Evolutionary conservation across 37 sponge, comb jelly and placozoan genomes (phyloP).

Genomic region (Cladorhizidae sp.): DNA sequence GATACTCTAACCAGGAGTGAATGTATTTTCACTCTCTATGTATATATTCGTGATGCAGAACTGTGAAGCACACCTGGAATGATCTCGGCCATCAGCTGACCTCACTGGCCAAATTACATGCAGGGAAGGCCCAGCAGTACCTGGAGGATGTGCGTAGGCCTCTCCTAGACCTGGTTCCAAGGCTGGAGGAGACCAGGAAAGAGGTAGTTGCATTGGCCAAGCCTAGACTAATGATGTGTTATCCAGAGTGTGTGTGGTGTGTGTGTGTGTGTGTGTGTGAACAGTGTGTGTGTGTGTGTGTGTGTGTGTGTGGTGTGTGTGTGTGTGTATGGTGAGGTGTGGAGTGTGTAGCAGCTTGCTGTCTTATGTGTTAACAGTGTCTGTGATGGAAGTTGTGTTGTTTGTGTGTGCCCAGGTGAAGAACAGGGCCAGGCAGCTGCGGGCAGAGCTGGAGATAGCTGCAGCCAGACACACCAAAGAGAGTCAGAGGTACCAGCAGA

Average conservation of each 20-base stretch:
- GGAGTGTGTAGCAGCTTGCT: not conserved
- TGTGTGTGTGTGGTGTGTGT: too few relatives aligned
- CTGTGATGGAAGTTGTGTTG: not conserved
- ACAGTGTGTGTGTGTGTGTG: too few relatives aligned
- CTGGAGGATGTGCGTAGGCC: constrained; percentile 45
- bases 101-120: constrained; percentile 57
- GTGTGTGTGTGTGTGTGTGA: too few relatives aligned
- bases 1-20: too few relatives aligned
- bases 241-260: too few relatives aligned
- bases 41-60: constrained; percentile 22
- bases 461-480: constrained; percentile 26
- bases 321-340: too few relatives aligned
- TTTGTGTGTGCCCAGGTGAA: constrained; percentile 15
- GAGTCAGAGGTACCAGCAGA: constrained; percentile 39
- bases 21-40: not conserved
- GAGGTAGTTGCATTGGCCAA: constrained; percentile 17
- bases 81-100: constrained; percentile 61
- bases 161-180: constrained; percentile 54
- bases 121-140: constrained; percentile 60
- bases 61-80: constrained; percentile 69
- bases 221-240: not conserved
- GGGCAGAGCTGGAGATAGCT: constrained; percentile 10
- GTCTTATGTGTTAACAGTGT: not conserved
- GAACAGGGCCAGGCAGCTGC: constrained; percentile 2
- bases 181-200: constrained; percentile 58